Evolutionary conservation across 1,140 invertebrate genomes (phyloP).

Genomic region (Drosophila suzukii): DNA sequence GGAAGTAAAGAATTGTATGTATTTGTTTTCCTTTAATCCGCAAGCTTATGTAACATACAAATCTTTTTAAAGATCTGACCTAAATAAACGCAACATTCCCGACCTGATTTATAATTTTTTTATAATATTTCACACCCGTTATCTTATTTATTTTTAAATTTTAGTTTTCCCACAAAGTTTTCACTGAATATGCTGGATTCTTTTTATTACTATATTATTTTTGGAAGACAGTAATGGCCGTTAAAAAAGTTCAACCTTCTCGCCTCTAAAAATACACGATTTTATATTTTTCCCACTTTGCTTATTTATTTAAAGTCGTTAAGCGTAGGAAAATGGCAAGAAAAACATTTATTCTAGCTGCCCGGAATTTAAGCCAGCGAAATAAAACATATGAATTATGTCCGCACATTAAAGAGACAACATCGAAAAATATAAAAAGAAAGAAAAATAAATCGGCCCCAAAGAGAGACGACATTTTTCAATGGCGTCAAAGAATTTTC

Average conservation of each 20-base stretch:
- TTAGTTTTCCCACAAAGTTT: too few relatives aligned
- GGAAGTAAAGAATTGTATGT: neutral
- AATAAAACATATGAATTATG: conserved; percentile 83
- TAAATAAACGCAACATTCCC: neutral
- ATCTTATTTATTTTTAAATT: neutral
- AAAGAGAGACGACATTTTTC: conserved; percentile 21
- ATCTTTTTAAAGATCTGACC: neutral
- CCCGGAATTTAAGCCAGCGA: conserved; percentile 65
- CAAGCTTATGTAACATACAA: neutral
- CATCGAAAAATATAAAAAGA: conserved; percentile 17
- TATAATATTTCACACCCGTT: neutral
- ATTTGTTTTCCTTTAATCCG: neutral
- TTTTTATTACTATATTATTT: too few relatives aligned
- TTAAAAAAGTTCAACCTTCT: neutral
- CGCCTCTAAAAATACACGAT: neutral
- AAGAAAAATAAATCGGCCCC: conserved; percentile 7
- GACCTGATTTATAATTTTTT: neutral
- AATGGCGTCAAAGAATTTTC: conserved; percentile 43
- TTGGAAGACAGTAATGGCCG: too few relatives aligned
- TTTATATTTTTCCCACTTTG: conserved; percentile 26
- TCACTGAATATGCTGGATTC: too few relatives aligned
- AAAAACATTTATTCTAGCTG: conserved; percentile 46
- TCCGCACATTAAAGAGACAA: conserved; percentile 53
- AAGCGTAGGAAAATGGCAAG: conserved; percentile 29
- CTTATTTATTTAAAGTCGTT: conserved; percentile 58